Conservation (phyloP, 2,113 vertebrate species). For the Aramus guarauna region DNA sequence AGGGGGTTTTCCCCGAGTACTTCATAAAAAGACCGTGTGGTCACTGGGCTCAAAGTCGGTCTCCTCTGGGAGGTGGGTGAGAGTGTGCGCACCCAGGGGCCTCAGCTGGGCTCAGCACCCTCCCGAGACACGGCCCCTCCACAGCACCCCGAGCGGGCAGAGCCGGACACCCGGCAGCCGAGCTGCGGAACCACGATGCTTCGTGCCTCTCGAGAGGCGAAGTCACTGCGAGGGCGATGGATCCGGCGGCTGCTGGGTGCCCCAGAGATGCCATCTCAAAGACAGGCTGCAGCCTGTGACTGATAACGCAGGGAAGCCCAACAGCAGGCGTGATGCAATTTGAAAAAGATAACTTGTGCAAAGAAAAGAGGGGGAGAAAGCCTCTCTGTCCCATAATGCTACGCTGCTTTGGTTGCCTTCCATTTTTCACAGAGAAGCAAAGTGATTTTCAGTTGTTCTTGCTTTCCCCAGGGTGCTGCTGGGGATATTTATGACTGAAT, state of each 20-base stretch:
- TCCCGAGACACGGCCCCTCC: fast-evolving
- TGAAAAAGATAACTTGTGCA: not conserved
- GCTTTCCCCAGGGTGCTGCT: not conserved
- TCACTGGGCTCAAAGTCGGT: fast-evolving
- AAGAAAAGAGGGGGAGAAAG: fast-evolving
- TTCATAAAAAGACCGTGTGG: fast-evolving
- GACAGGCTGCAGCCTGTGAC: not conserved
- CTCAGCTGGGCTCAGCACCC: not conserved
- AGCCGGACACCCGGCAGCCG: not conserved
- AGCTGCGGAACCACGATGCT: fast-evolving
- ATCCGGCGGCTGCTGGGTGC: fast-evolving
- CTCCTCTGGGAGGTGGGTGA: not conserved
- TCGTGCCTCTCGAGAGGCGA: fast-evolving
- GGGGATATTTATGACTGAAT: not conserved
- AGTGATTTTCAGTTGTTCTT: not conserved
- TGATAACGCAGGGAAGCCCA: not conserved
- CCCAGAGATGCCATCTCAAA: not conserved
- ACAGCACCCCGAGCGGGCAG: fast-evolving
- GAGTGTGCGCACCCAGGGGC: fast-evolving
- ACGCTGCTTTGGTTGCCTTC: fast-evolving
- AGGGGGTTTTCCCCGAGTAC: fast-evolving
- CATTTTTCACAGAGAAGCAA: not conserved
- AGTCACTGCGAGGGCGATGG: fast-evolving
- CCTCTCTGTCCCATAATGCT: fast-evolving
- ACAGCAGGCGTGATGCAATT: not conserved